Evolutionary conservation across 2,797 vertebrate species (phyloP), one percentile per base, ranked within the genome.

Genomic region (Cetoscarus ocellatus): DNA sequence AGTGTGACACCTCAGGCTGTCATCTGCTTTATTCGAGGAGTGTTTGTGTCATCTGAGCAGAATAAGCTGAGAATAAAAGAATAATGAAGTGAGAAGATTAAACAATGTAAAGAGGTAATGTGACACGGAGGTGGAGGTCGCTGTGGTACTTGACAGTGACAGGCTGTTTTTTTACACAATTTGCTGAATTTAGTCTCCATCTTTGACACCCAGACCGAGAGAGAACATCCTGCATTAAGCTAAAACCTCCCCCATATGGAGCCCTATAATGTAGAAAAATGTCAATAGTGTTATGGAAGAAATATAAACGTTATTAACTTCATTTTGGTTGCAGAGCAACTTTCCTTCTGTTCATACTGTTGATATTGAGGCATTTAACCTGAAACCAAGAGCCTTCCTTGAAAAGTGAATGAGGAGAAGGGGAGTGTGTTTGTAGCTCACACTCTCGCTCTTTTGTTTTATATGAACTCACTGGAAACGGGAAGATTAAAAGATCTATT

Each of bases 261-360:
- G 68, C 69, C 67, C 39, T 19, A 13, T 77, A 40, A 65, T 77
- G 61, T 78, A 67, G 70, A 69, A 73, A 77, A 56, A 81, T 77
- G 79, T 83, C 66, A 61, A 70, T 83, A 77, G 86, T 77, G 45
- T 84, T 91, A 78, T 82, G 63, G 78, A 83, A 78, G 72, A 61
- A 88, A 82, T 80, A 85, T 86, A 62, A 84, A 74, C 87, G 87
- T 94, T 87, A 92, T 91, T 88, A 89, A 93, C 92, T 93, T 90
- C 75, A 76, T 93, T 91, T 94, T 94, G 89, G 96, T 96, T 97
- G 96, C 97, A 96, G 95, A 96, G 96, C 97, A 96, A 96, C 96
- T 90, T 70, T 80, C 34, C 80, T 43, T 77, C 49, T 90, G 82
- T 95, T 94, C 87, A 95, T 95, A 94, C 68, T 95, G 92, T 92